Percentiles rank a stretch among this genome's conserved stretches.
These are phyloP conservation scores for Mimas tiliae DNA, from an alignment of 2,888 invertebrate species.

Conservation along the genomic window DNA sequence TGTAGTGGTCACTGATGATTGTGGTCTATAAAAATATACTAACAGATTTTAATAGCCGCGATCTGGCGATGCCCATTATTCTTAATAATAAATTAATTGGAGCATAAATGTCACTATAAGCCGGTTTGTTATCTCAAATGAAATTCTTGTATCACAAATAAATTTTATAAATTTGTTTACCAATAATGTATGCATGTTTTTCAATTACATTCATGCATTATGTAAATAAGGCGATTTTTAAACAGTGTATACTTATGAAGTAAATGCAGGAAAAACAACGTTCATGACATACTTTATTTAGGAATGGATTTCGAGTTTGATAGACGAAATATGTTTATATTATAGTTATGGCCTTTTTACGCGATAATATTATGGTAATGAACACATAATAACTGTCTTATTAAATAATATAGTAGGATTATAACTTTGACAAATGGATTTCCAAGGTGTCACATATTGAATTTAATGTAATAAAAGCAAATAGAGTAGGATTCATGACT, in stretches of 20 bases:
- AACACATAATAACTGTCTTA: background rate
- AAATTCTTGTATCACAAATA: background rate
- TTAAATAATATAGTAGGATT: background rate
- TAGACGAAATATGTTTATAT: conserved; percentile 7
- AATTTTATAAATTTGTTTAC: background rate
- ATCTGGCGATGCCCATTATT: too few species aligned
- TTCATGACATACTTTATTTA: conserved; percentile 11
- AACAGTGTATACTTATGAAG: background rate
- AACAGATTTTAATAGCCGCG: too few species aligned
- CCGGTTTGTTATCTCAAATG: background rate
- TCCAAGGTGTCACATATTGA: background rate
- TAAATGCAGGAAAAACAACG: conserved; percentile 8
- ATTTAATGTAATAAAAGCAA: background rate
- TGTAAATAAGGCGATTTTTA: background rate
- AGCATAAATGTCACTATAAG: too few species aligned
- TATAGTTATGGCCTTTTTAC: background rate
- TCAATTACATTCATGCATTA: background rate
- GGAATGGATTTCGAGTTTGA: background rate
- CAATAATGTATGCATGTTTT: background rate
- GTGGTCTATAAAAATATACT: too few species aligned
- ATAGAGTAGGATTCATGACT: background rate
- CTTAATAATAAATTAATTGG: too few species aligned
- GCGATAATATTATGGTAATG: background rate
- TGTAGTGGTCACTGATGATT: too few species aligned
- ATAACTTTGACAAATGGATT: background rate